Conservation (phyloP, 2,113 vertebrate genomes). For the Salminus brasiliensis region DNA sequence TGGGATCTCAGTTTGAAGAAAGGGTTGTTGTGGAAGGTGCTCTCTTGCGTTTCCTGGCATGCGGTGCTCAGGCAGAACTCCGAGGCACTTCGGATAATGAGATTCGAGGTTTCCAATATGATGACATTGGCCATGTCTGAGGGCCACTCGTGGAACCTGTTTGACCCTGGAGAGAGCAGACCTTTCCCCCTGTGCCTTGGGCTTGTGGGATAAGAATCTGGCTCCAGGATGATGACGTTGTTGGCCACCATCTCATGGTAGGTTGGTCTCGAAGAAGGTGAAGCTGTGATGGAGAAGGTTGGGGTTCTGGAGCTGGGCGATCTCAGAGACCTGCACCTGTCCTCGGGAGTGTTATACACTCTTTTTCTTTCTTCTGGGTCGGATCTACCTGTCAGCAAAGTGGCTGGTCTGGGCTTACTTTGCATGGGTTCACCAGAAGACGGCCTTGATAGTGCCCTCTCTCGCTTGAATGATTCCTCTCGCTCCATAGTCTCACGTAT, state of each 20-base stretch:
- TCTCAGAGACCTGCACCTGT: slow-evolving; percentile 64
- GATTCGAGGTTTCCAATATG: slow-evolving; percentile 75
- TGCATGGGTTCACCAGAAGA: slow-evolving; percentile 67
- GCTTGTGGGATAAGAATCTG: slow-evolving; percentile 58
- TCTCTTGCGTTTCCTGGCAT: slow-evolving; percentile 72
- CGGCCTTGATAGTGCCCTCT: slow-evolving; percentile 67
- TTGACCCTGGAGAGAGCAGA: slow-evolving; percentile 34
- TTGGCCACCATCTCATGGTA: slow-evolving; percentile 70
- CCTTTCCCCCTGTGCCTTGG: slow-evolving; percentile 47
- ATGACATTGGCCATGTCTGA: slow-evolving; percentile 73
- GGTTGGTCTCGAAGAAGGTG: slow-evolving; percentile 63
- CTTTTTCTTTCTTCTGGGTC: slow-evolving; percentile 54
- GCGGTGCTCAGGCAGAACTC: slow-evolving; percentile 75
- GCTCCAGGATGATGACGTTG: slow-evolving; percentile 74
- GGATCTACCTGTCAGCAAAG: slow-evolving; percentile 34
- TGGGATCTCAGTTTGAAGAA: slow-evolving; percentile 81
- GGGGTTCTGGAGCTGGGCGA: slow-evolving; percentile 72
- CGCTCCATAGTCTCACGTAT: slow-evolving; percentile 75
- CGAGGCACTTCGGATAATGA: slow-evolving; percentile 78
- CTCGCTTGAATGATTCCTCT: slow-evolving; percentile 73
- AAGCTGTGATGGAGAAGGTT: slow-evolving; percentile 73
- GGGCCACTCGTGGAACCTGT: slow-evolving; percentile 60
- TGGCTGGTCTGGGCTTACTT: slow-evolving; percentile 47
- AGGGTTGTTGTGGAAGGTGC: slow-evolving; percentile 78
- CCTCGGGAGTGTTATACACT: slow-evolving; percentile 57